phyloP scores from a whole-genome alignment of 37 sponge, comb jelly and placozoan species.

The Spongilla lacustris region DNA sequence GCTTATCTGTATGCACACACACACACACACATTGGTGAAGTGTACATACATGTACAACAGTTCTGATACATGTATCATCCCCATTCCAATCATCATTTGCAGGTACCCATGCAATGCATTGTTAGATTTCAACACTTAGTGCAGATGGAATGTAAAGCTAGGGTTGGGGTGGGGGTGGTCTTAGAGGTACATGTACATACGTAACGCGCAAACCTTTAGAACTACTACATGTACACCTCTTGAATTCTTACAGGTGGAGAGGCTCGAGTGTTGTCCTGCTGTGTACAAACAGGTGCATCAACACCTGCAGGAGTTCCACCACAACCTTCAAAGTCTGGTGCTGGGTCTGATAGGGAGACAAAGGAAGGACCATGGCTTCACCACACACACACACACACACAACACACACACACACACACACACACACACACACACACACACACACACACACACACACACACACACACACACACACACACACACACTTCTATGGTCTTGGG shows the following conservation, averaged over 20 bases:
- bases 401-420: constrained; percentile 10
- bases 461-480: constrained; percentile 27
- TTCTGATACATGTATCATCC: not conserved
- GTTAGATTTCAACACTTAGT: not conserved
- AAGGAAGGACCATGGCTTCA: too few species aligned
- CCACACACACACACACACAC: constrained; percentile 8
- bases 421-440: constrained; percentile 9
- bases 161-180: not conserved
- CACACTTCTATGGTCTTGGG: not conserved
- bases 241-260: not conserved
- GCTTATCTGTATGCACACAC: not conserved
- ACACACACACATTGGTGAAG: not conserved
- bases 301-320: not conserved
- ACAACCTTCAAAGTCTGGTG: not conserved
- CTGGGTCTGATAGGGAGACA: not conserved
- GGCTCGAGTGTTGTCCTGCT: not conserved
- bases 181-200: too few species aligned
- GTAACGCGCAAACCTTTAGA: too few species aligned
- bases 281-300: not conserved
- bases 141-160: not conserved
- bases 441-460: constrained; percentile 15
- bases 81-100: not conserved
- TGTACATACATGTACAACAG: too few species aligned
- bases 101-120: not conserved
- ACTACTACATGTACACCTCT: too few species aligned